Conservation (phyloP, 2,888 invertebrate species). For the Aethes cnicana region DNA sequence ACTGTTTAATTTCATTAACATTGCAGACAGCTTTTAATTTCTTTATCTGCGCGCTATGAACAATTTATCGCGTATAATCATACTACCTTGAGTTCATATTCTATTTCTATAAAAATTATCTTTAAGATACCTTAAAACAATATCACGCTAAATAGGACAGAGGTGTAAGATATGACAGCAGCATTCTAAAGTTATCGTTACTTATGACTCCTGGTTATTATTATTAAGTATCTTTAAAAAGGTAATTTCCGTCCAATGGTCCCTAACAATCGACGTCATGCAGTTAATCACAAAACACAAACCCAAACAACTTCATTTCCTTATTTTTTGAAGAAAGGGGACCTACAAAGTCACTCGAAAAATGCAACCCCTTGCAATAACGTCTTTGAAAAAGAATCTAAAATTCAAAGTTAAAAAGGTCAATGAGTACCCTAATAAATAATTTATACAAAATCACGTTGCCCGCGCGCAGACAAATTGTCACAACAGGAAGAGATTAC, state of each 20-base stretch:
- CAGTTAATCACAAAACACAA: too few species aligned
- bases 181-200: too few species aligned
- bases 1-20: too few species aligned
- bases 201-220: not conserved
- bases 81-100: not conserved
- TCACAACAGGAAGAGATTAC: constrained; percentile 65
- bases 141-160: not conserved
- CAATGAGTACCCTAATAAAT: constrained; percentile 43
- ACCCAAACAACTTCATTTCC: not conserved
- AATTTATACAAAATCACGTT: constrained; percentile 46
- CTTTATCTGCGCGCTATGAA: not conserved
- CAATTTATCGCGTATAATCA: not conserved
- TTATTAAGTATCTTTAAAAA: not conserved
- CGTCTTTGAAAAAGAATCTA: constrained; percentile 13
- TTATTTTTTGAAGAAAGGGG: constrained; percentile 14
- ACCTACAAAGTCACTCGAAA: constrained; percentile 3
- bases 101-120: not conserved
- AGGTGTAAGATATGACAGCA: too few species aligned
- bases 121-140: not conserved
- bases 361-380: constrained; percentile 2
- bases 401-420: constrained; percentile 30
- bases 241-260: too few species aligned
- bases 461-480: constrained; percentile 52
- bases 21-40: not conserved
- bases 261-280: too few species aligned